Base-by-base conservation (phyloP, 2,888 invertebrate species). In the Torymus texanus region DNA sequence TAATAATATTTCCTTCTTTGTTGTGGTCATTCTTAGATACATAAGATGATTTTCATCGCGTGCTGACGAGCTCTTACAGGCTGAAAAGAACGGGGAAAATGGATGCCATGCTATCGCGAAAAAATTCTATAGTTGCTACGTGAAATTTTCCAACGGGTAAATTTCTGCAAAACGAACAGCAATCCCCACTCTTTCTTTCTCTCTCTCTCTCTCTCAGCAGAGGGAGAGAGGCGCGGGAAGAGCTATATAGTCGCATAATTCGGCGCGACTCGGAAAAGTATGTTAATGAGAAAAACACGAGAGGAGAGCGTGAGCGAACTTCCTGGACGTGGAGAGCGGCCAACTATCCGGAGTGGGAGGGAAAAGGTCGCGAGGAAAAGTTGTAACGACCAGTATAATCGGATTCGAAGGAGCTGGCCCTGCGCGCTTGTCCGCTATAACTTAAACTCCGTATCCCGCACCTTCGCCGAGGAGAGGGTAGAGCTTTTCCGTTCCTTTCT, bases 211-310 rank as follows among this genome's bases (percentile, higher is more conserved):
- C 41, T 55, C 58, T 68, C 68, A 50, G 21, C 18, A 29, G n/a
- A 50, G 13, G 13, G 71, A 59, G 50, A 59, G 58, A 63, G 53
- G 51, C 50, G 21, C 55, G 62, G 41, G 50, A 3, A 24, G 3
- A 41, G 50, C 75, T 61, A 67, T 70, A 56, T 58, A 59, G 24
- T 65, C 58, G 80, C 81, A 76, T 81, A 82, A 83, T 82, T 82
- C 74, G 77, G 62, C 65, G 65, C 66, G 55, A 72, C 71, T 62
- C 70, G 73, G 79, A 75, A 83, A 83, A 84, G 80, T 82, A 83
- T 83, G 82, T 84, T 83, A 84, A 84, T 83, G 85, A 83, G 84
- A 82, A 82, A 83, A 82, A 82, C 75, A 82, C 76, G 84, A 82
- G 75, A 53, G 72, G 59, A 73, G 75, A 18, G 56, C 10, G 12